These are phyloP conservation scores for Strix aluco DNA, from an alignment of 2,113 vertebrate species.

Conservation along the genomic window DNA sequence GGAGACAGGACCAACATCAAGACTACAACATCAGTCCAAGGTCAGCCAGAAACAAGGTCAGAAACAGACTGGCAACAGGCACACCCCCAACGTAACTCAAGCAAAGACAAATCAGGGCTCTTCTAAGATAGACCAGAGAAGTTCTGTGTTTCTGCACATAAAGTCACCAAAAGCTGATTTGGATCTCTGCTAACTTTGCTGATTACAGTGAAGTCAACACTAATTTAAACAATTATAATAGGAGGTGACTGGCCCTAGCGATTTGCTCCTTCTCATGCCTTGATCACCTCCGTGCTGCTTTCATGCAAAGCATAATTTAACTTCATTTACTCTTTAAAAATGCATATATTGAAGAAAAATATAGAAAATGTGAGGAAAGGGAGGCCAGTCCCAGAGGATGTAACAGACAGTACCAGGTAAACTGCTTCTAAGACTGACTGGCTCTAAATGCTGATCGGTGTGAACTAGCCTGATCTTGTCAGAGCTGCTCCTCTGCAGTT, in stretches of 20 bases:
- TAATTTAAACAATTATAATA: not conserved
- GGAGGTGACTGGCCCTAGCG: not conserved
- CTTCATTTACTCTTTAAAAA: not conserved
- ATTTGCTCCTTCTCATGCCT: not conserved
- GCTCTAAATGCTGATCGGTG: not conserved
- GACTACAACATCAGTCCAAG: not conserved
- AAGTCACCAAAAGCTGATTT: not conserved
- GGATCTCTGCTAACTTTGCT: not conserved
- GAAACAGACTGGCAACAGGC: not conserved
- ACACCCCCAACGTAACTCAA: not conserved
- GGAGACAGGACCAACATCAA: not conserved
- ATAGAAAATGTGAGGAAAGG: not conserved
- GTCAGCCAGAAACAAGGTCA: not conserved
- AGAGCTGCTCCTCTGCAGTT: not conserved
- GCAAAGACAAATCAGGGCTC: not conserved
- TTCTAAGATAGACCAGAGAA: not conserved
- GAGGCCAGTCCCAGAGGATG: not conserved
- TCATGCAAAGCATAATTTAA: not conserved
- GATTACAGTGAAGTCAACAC: not conserved
- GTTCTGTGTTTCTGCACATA: not conserved
- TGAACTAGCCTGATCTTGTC: not conserved
- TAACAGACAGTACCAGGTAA: not conserved
- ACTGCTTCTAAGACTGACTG: not conserved
- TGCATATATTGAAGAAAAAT: not conserved
- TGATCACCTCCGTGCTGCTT: not conserved